Base-by-base conservation (phyloP, 1,140 invertebrate species). In the Polyergus mexicanus region DNA sequence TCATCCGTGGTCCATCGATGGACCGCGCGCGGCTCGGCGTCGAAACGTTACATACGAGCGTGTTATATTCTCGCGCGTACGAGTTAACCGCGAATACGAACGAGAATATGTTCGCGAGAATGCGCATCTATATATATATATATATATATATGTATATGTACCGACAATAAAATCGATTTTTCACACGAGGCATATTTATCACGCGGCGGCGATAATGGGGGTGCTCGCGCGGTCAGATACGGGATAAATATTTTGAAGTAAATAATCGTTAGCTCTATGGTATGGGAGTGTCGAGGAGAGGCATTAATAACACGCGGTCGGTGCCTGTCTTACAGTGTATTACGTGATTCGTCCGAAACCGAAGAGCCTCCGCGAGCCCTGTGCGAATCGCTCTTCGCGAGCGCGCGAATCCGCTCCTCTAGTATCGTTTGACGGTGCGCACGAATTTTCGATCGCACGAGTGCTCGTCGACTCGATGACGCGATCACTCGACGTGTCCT, bases 141-240 rank as follows among this genome's bases (percentile, higher is more conserved):
- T 44, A 25, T 62, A 22, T 47, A 35, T 47, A 65, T 63, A 63
- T 35, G n/a, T 32, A n/a, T 32, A 19, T 65, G 76, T 72, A 60
- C 88, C 89, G 78, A 90, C 89, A 90, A 91, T 91, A 91, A 90
- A 91, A 91, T 91, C 89, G 89, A 91, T 91, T 91, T 91, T 91
- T 91, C 89, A 91, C 88, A 84, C 84, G 16, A 28, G 69, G 66
- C 89, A 88, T 54, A 54, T 91, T 90, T 88, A 91, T 91, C 89
- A 91, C 85, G 69, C 86, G 84, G 84, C 72, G 74, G 83, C 84
- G 89, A 91, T 91, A 91, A 91, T 91, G 78, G 88, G 76, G 58
- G 77, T 80, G 83, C 86, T 85, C 85, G 83, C 85, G 83, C 47
- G 47, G 16, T 51, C 77, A 87, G 86, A 88, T 88, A 88, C 77